Conservation (phyloP, 1,140 invertebrate species). For the Spodoptera litura region DNA sequence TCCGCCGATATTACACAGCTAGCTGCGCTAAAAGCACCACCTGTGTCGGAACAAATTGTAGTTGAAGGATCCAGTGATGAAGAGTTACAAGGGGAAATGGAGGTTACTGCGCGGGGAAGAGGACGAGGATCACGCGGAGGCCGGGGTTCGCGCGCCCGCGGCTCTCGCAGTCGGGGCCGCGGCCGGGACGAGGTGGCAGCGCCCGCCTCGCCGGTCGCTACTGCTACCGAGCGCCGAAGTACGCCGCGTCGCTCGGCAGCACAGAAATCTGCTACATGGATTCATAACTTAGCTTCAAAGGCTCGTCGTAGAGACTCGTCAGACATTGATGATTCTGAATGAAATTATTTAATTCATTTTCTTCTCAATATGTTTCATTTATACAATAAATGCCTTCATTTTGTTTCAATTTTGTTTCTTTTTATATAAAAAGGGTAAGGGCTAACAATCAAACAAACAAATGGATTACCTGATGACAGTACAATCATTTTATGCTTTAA, state of each 20-base stretch:
- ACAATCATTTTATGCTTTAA: too few species aligned
- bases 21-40: conserved; percentile 58
- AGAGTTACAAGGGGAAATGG: conserved; percentile 7
- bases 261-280: conserved; percentile 62
- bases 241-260: conserved; percentile 66
- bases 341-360: conserved; percentile 24
- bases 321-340: conserved; percentile 76
- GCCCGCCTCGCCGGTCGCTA: conserved; percentile 51
- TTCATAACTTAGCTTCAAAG: conserved; percentile 59
- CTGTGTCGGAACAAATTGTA: conserved; percentile 48
- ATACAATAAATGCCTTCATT: neutral
- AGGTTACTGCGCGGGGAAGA: conserved; percentile 43
- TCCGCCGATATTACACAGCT: conserved; percentile 66
- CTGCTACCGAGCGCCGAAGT: conserved; percentile 59
- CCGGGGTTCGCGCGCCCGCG: conserved; percentile 39
- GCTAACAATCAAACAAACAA: too few species aligned
- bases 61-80: conserved; percentile 57
- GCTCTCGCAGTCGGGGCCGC: conserved; percentile 42
- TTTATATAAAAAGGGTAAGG: too few species aligned
- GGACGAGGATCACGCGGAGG: conserved; percentile 52
- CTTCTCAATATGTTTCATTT: too few species aligned
- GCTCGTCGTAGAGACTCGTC: conserved; percentile 65
- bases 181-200: conserved; percentile 11
- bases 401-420: neutral
- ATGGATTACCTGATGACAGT: too few species aligned